Evolutionary conservation across 1,140 invertebrate species (phyloP).

Genomic region (Anastatus disparis): DNA sequence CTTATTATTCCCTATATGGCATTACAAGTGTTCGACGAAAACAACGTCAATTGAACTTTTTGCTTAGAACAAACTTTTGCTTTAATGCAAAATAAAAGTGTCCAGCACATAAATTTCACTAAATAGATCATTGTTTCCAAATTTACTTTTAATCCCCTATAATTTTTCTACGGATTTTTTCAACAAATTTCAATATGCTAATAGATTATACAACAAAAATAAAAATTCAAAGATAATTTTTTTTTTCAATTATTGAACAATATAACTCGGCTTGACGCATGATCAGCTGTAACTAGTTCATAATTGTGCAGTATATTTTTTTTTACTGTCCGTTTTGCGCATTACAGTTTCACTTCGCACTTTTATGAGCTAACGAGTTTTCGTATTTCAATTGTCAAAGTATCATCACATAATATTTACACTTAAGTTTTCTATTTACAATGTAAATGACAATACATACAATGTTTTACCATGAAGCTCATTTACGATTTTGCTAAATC

Average conservation of each 20-base stretch:
- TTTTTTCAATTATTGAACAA: constrained; percentile 21
- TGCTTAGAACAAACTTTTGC: background rate
- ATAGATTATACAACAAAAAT: constrained; percentile 35
- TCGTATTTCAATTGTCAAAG: constrained; percentile 22
- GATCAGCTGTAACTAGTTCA: constrained; percentile 1
- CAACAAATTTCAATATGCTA: constrained; percentile 15
- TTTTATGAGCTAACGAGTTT: constrained; percentile 15
- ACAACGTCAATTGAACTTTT: constrained; percentile 2
- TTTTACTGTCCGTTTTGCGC: background rate
- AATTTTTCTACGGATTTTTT: constrained; percentile 6
- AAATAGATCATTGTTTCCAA: constrained; percentile 29
- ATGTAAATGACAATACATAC: constrained; percentile 35
- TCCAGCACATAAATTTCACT: constrained; percentile 32
- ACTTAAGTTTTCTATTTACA: constrained; percentile 37
- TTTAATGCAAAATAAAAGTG: no score
- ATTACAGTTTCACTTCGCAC: constrained; percentile 14
- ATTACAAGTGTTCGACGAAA: constrained; percentile 3
- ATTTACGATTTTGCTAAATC: constrained; percentile 13
- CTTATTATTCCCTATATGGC: constrained; percentile 29
- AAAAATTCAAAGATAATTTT: constrained; percentile 2
- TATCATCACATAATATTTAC: constrained; percentile 37
- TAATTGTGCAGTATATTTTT: constrained; percentile 13
- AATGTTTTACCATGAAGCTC: constrained; percentile 19
- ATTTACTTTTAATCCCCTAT: background rate
- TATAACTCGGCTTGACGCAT: constrained; percentile 5